Percentiles rank a stretch among this genome's conserved stretches.
These are phyloP conservation scores for Torymus auratus DNA, from an alignment of 2,888 invertebrate genomes.

Conservation along the genomic window DNA sequence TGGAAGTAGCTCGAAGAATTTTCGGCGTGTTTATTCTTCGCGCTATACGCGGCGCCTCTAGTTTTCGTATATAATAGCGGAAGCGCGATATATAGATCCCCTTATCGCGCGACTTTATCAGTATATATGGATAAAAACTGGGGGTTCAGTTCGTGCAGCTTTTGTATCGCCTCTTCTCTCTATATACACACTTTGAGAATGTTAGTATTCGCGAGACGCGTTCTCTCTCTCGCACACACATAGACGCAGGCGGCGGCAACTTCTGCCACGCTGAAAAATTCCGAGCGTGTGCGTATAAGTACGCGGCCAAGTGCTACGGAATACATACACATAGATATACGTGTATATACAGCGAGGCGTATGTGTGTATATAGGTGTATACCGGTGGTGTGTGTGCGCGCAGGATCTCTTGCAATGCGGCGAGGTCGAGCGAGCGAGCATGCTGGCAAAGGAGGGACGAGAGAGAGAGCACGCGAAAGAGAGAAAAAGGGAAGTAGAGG, in stretches of 20 bases:
- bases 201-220: too few relatives aligned
- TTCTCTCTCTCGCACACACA: slow-evolving; percentile 10
- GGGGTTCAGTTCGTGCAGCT: slow-evolving; percentile 72
- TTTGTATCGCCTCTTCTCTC: slow-evolving; percentile 60
- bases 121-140: slow-evolving; percentile 71
- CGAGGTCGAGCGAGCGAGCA: slow-evolving; percentile 30
- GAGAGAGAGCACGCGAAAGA: background rate
- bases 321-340: background rate
- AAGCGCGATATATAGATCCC: slow-evolving; percentile 66
- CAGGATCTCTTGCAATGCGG: slow-evolving; percentile 30
- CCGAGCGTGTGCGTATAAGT: slow-evolving; percentile 37
- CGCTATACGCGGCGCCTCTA: slow-evolving; percentile 12
- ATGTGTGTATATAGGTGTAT: background rate
- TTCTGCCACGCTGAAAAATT: slow-evolving; percentile 33
- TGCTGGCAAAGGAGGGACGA: slow-evolving; percentile 1
- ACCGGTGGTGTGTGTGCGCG: background rate
- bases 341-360: background rate
- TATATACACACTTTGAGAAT: slow-evolving; percentile 39
- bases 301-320: slow-evolving; percentile 3
- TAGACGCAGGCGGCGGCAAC: background rate
- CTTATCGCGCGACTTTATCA: slow-evolving; percentile 75
- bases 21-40: too few relatives aligned
- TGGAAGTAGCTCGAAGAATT: too few relatives aligned
- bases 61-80: slow-evolving; percentile 61
- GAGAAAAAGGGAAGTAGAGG: slow-evolving; percentile 13